Evolutionary conservation across 2,113 vertebrate species (phyloP), one percentile per base, ranked within the genome.

Genomic region (Heterotis niloticus): DNA sequence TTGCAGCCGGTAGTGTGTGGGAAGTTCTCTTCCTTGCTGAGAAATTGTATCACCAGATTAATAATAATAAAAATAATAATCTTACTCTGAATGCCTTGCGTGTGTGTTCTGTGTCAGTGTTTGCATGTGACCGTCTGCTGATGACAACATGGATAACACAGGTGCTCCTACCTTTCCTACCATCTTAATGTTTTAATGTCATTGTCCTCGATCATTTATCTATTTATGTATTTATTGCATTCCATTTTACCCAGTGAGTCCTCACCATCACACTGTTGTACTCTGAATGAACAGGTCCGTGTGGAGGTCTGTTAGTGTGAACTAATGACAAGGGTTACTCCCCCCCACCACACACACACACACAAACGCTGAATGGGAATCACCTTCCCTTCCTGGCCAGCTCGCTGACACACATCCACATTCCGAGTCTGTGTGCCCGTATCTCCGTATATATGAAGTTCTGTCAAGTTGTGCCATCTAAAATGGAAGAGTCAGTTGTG

Each of bases 361-460:
- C 34, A 44, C 34, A 44, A 2, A 44, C 34, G 7, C 34, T 82
- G 79, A 85, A 81, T 85, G 86, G 84, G 83, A 85, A 85, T 85
- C 81, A 84, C 85, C 82, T 81, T 56, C 18, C 9, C 80, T 72
- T 78, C 75, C 82, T 78, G 76, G 83, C 79, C 81, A 86, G 80
- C 73, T 78, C 78, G 75, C 82, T 85, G 86, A 83, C 84, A 79
- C 84, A 79, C 69, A 79, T 80, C 71, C 78, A 67, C 59, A 78
- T 72, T 85, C 84, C 79, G 78, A 85, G 81, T 83, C 82, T 84
- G 86, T 80, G 81, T 84, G 81, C 65, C 84, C 82, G 84, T 81
- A 80, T 86, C 84, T 83, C 83, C 85, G 82, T 10, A 10, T 13
- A n/a, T n/a, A n/a, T n/a, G n/a, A n/a, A 44, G 34, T 44, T 2